A percentile compares a stretch with the other conserved stretches of the same genome.
Evolutionary conservation across 2,888 invertebrate species (phyloP).

Genomic region (Chorisops tibialis): DNA sequence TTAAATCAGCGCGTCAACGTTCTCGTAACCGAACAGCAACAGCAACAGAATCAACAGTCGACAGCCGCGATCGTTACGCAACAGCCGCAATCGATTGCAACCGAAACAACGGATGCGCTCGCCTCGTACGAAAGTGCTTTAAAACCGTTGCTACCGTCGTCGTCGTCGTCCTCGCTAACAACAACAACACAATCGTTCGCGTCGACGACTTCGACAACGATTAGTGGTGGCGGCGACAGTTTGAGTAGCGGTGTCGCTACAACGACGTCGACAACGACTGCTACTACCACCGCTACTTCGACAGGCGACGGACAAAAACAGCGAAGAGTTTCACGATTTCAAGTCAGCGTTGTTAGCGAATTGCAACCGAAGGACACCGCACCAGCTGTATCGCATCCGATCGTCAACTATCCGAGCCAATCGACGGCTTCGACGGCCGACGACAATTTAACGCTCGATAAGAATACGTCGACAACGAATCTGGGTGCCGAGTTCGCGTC

Average conservation of each 20-base stretch:
- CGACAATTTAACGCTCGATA: too few species aligned
- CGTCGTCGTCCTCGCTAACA: too few species aligned
- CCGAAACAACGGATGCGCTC: background rate
- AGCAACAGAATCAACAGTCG: background rate
- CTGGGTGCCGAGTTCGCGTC: background rate
- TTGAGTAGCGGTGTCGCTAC: background rate
- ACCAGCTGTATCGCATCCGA: background rate
- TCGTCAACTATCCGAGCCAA: background rate
- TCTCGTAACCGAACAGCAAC: slow-evolving; percentile 14
- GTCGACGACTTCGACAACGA: slow-evolving; percentile 23
- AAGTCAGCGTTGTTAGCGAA: slow-evolving; percentile 73
- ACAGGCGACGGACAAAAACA: slow-evolving; percentile 7
- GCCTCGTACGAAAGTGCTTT: too few species aligned
- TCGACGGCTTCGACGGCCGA: background rate
- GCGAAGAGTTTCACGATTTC: slow-evolving; percentile 71
- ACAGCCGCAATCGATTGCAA: background rate
- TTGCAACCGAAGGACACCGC: background rate
- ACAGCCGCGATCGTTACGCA: background rate
- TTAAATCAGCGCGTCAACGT: slow-evolving; percentile 29
- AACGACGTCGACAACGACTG: background rate
- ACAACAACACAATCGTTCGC: background rate
- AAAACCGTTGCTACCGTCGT: too few species aligned
- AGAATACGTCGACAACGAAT: background rate
- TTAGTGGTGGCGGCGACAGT: background rate
- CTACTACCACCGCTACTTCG: slow-evolving; percentile 24